Evolutionary conservation across 2,888 invertebrate species (phyloP).

Genomic region (Polydrusus tereticollis): DNA sequence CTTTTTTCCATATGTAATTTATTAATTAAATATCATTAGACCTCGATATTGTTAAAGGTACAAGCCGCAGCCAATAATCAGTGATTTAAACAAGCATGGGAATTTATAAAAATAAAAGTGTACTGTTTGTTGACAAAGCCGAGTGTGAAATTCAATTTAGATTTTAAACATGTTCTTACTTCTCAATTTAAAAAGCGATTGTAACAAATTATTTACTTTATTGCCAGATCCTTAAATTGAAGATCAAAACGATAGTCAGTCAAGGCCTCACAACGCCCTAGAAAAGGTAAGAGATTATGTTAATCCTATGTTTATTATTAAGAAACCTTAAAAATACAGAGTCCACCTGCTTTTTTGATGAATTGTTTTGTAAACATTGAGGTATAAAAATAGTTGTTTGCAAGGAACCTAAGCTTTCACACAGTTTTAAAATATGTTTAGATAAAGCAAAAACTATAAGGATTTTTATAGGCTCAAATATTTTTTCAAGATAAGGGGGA

Average conservation of each 20-base stretch:
- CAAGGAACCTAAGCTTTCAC: constrained; percentile 3
- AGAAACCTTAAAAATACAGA: constrained; percentile 22
- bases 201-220: background rate
- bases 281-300: constrained; percentile 1
- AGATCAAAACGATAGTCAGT: background rate
- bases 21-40: constrained; percentile 19
- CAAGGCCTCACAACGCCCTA: background rate
- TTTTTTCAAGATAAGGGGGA: constrained; percentile 12
- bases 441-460: constrained; percentile 1
- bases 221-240: background rate
- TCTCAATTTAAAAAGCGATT: constrained; percentile 11
- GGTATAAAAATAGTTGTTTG: constrained; percentile 30
- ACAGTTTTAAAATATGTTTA: background rate
- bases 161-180: constrained; percentile 59
- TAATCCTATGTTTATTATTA: constrained; percentile 6
- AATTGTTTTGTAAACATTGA: constrained; percentile 26
- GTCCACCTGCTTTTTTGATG: constrained; percentile 21
- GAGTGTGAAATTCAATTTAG: constrained; percentile 61
- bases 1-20: constrained; percentile 33
- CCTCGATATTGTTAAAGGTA: background rate
- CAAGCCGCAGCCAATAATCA: background rate
- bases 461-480: constrained; percentile 17
- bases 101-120: constrained; percentile 27
- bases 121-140: constrained; percentile 59
- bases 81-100: constrained; percentile 15